Percentiles rank a stretch among this genome's conserved stretches.
Evolutionary conservation across 2,113 vertebrate genomes (phyloP).

Genomic region (Psittacus erithacus): DNA sequence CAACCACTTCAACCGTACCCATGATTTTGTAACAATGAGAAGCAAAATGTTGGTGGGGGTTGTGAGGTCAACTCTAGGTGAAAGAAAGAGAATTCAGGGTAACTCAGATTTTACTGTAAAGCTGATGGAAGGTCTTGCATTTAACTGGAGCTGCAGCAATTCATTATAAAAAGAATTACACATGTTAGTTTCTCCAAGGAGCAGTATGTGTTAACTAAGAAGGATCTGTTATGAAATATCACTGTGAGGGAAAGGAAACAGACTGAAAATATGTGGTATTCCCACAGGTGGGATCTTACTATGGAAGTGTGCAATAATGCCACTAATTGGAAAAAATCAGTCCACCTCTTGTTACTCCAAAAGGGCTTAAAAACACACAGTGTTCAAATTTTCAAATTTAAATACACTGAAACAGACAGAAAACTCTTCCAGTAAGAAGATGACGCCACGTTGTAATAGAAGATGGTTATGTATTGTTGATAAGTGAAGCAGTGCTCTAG

Average conservation of each 20-base stretch:
- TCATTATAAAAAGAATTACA: not conserved
- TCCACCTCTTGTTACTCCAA: not conserved
- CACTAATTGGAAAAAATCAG: not conserved
- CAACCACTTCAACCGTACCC: not conserved
- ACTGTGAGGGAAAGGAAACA: not conserved
- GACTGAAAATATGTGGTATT: not conserved
- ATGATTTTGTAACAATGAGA: not conserved
- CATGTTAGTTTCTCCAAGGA: not conserved
- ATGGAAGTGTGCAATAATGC: not conserved
- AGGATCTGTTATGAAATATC: not conserved
- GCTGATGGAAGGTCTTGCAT: not conserved
- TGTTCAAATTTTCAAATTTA: not conserved
- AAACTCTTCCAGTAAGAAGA: not conserved
- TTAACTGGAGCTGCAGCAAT: not conserved
- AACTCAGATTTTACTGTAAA: not conserved
- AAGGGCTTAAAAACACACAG: not conserved
- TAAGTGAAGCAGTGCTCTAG: fast-evolving
- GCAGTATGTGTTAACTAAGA: not conserved
- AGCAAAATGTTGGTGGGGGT: not conserved
- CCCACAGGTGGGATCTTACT: not conserved
- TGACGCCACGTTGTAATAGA: not conserved
- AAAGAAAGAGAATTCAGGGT: not conserved
- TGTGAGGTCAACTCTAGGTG: not conserved
- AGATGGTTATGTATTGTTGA: not conserved
- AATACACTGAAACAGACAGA: not conserved